These are phyloP conservation scores for Procavia capensis DNA, from an alignment of 2,113 vertebrate genomes.

Conservation along the genomic window DNA sequence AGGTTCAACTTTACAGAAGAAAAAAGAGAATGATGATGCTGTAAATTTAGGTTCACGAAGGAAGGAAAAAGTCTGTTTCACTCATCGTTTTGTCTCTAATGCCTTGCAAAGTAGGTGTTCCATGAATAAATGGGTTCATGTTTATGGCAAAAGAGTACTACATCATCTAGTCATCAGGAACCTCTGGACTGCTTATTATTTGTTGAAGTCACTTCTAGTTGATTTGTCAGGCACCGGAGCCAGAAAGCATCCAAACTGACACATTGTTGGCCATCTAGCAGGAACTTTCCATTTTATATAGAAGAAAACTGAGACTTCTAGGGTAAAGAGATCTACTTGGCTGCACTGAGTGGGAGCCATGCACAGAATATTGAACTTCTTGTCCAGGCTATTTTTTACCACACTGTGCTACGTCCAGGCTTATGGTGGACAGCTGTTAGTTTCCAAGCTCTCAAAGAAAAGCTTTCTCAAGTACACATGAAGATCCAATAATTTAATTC, in stretches of 20 bases:
- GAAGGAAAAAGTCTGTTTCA: background rate
- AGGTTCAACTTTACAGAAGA: conserved; percentile 1
- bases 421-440: background rate
- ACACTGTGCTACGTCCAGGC: background rate
- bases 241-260: background rate
- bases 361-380: background rate
- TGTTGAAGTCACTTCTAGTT: background rate
- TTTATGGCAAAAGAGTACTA: background rate
- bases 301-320: background rate
- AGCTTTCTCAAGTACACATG: background rate
- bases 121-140: background rate
- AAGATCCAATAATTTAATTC: background rate
- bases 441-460: conserved; percentile 7
- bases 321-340: background rate
- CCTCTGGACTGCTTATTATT: background rate
- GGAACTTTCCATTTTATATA: background rate
- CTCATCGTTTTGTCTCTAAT: background rate
- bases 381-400: background rate
- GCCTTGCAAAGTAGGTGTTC: background rate
- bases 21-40: conserved; percentile 5
- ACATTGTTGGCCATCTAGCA: background rate
- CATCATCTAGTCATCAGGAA: background rate
- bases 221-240: too few relatives aligned
- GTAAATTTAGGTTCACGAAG: background rate
- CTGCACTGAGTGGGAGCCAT: background rate